A percentile compares a stretch with the other conserved stretches of the same genome.
These are phyloP conservation scores for Sebastes cheni DNA, from an alignment of 2,797 vertebrate species.

Conservation along the genomic window DNA sequence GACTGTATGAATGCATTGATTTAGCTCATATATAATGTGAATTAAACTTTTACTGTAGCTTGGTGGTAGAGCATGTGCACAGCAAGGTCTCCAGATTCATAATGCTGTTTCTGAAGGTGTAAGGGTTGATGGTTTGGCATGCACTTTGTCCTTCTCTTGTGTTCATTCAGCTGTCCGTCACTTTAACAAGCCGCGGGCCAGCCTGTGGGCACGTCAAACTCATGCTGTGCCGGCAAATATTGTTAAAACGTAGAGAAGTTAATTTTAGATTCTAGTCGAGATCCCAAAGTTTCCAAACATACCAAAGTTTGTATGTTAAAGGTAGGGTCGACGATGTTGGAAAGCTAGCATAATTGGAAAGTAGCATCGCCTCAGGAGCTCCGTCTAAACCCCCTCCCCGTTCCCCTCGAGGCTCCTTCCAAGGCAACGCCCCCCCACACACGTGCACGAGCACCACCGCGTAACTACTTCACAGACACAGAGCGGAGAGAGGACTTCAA, in stretches of 20 bases:
- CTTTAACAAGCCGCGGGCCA: background rate
- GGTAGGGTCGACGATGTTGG: too few species aligned
- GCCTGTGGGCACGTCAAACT: background rate
- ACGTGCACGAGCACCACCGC: too few species aligned
- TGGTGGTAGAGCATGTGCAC: background rate
- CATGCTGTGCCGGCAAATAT: background rate
- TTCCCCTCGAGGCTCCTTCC: too few species aligned
- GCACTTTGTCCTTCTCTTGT: background rate
- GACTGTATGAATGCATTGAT: background rate
- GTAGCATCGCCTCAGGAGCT: too few species aligned
- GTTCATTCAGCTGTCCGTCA: background rate
- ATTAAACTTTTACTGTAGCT: background rate
- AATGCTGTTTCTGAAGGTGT: background rate
- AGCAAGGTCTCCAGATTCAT: background rate
- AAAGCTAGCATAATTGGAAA: too few species aligned
- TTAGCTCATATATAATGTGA: background rate
- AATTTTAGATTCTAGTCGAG: background rate
- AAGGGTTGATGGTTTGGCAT: background rate
- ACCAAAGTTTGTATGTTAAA: too few species aligned
- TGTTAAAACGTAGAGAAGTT: background rate
- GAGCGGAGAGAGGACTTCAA: too few species aligned
- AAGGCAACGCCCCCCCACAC: too few species aligned
- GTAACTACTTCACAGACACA: too few species aligned
- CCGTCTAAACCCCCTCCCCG: too few species aligned
- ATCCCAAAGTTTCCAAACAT: background rate